Evolutionary conservation across 2,888 invertebrate genomes (phyloP), one percentile per base, ranked within the genome.

Genomic region (Drosophila phalerata): DNA sequence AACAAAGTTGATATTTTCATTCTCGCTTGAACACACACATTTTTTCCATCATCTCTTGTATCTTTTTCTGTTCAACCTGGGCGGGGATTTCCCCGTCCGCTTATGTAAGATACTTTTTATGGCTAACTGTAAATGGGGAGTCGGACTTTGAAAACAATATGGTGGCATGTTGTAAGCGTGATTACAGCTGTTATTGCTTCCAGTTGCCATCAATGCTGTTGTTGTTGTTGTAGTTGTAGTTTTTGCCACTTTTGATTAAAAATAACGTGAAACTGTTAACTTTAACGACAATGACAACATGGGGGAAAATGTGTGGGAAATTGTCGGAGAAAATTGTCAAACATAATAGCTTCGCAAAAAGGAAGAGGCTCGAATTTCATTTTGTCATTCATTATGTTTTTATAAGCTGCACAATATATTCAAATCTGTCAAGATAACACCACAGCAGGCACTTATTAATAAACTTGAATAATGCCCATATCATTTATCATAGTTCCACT

Each of bases 181-280:
- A 81, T 82, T 81, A 73, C 68, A 66, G 67, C 52, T 65, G 67
- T 76, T 79, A 72, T 81, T 76, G 77, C 77, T 62, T 67, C 40
- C 61, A 56, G 49, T 73, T 37, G n/a, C 37, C 37, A n/a, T 37
- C 37, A n/a, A 30, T 30, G 30, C n/a, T 37, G 42, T 19, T 42
- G 38, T 1, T 65, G 43, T 28, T 47, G 5, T 43, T 45, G 38
- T 40, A 55, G 58, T 51, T 47, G 51, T 66, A 45, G 65, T 61
- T 57, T 32, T 58, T 52, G 47, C 53, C 55, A 64, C 51, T 73
- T 79, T 67, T 67, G 61, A 73, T 80, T 68, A 67, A 75, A 69
- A 63, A 52, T 64, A 71, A 74, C 42, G 57, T 22, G 42, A 61
- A 56, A 51, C 53, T 61, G 62, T 66, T 69, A 69, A 65, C 49